Evolutionary conservation across 2,113 vertebrate genomes (phyloP).

Genomic region (Lagopus muta): DNA sequence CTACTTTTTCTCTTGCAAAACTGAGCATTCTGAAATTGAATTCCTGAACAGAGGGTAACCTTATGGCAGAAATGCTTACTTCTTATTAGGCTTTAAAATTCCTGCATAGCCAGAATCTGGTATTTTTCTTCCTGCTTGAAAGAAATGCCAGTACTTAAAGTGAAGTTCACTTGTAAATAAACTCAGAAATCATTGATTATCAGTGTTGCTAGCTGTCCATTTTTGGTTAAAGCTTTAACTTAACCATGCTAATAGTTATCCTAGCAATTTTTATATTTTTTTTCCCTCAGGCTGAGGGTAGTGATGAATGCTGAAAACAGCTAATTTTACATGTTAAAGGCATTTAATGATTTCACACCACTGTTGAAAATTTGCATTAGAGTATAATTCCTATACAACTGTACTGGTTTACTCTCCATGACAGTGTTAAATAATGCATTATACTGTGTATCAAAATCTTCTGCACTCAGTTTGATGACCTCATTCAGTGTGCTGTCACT

Average conservation of each 20-base stretch:
- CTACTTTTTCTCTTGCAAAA: not conserved
- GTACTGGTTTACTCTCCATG: not conserved
- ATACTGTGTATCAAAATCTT: not conserved
- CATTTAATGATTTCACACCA: not conserved
- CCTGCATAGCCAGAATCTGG: not conserved
- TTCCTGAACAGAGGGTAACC: not conserved
- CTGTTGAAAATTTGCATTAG: not conserved
- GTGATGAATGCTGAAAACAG: not conserved
- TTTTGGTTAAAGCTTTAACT: not conserved
- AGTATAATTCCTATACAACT: not conserved
- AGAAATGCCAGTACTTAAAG: not conserved
- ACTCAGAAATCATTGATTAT: not conserved
- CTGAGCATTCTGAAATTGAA: not conserved
- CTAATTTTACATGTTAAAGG: not conserved
- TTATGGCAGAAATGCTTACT: not conserved
- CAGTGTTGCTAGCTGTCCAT: not conserved
- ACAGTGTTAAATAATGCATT: not conserved
- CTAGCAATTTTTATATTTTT: no score
- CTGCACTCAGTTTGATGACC: not conserved
- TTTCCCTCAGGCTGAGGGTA: not conserved
- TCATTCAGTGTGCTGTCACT: not conserved
- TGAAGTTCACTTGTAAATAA: not conserved
- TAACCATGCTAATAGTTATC: not conserved
- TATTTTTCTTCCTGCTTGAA: not conserved
- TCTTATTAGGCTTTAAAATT: not conserved